These are phyloP conservation scores for Sapayoa aenigma DNA, from an alignment of 2,113 vertebrate species.

Conservation along the genomic window DNA sequence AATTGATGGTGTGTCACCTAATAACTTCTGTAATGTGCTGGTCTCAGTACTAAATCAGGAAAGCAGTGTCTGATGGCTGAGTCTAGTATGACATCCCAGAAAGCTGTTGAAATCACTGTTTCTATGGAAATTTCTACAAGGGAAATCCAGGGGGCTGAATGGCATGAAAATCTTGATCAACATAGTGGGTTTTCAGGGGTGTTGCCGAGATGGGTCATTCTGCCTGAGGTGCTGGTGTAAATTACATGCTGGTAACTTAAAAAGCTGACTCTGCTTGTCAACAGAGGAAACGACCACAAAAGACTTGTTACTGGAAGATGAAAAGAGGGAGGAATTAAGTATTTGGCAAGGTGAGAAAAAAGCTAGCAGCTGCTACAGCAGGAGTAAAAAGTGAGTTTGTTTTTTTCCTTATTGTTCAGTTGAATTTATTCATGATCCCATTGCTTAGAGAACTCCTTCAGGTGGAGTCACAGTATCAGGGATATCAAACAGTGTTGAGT, in stretches of 20 bases:
- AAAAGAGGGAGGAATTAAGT: background rate
- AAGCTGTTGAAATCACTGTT: slow-evolving; percentile 48
- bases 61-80: slow-evolving; percentile 12
- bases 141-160: slow-evolving; percentile 22
- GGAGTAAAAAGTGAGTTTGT: background rate
- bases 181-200: background rate
- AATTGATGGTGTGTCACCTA: background rate
- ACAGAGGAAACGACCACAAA: background rate
- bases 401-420: background rate
- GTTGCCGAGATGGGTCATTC: background rate
- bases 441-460: background rate
- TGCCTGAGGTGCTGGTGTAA: background rate
- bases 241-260: background rate
- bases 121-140: slow-evolving; percentile 65
- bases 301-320: background rate
- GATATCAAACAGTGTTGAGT: background rate
- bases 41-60: slow-evolving; percentile 30
- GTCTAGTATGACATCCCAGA: background rate
- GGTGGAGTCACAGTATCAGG: background rate
- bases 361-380: background rate
- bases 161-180: background rate
- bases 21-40: background rate
- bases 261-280: background rate
- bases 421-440: background rate
- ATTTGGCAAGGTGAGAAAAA: background rate